phyloP scores from a whole-genome alignment of 2,797 vertebrate species.

The Phylloscopus collybita region DNA sequence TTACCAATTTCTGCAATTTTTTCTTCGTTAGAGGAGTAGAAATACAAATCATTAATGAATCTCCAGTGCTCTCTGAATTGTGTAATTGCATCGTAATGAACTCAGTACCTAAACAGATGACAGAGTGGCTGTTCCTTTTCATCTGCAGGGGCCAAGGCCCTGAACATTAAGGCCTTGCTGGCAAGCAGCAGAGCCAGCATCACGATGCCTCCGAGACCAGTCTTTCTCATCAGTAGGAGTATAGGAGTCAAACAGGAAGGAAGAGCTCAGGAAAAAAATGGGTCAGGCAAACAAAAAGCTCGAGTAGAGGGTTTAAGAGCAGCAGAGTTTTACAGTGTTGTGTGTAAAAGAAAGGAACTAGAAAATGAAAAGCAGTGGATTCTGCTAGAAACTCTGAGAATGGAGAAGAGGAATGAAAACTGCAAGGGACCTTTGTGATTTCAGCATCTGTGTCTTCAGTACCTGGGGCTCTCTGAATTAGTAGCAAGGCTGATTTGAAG shows the following conservation, averaged over 20 bases:
- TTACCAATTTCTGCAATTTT: not conserved
- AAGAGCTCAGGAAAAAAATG: not conserved
- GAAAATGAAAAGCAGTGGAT: not conserved
- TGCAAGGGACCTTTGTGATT: not conserved
- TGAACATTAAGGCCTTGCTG: not conserved
- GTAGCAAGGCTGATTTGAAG: not conserved
- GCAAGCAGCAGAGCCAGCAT: not conserved
- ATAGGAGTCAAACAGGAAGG: not conserved
- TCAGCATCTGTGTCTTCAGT: not conserved
- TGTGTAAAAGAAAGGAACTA: not conserved
- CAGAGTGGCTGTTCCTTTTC: not conserved
- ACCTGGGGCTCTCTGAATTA: not conserved
- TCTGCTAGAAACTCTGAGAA: not conserved
- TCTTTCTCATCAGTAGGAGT: not conserved
- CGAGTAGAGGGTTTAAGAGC: not conserved
- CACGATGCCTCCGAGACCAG: accelerated
- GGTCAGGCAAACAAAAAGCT: not conserved
- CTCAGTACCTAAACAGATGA: not conserved
- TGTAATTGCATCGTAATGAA: not conserved
- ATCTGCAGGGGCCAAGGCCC: not conserved
- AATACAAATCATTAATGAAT: not conserved
- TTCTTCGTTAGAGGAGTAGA: not conserved
- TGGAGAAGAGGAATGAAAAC: not conserved
- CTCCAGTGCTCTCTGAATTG: not conserved
- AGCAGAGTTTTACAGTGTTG: not conserved